Base-by-base conservation (phyloP, 2,113 vertebrate species). In the Lutjanus erythropterus region DNA sequence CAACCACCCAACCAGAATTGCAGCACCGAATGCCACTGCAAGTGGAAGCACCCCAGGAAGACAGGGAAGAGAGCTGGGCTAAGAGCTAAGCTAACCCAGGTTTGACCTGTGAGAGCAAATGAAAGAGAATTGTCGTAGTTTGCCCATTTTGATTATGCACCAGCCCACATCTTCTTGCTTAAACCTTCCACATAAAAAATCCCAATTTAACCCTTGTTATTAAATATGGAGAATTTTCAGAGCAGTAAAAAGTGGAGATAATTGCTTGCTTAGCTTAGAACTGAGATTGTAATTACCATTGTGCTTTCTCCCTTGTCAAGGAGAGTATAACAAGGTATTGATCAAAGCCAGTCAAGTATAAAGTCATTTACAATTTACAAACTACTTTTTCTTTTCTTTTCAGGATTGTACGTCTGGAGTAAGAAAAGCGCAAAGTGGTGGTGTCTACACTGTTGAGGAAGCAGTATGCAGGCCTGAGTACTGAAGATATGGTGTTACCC, bases 381-480 rank as follows among this genome's bases (percentile, higher is more conserved):
- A 82, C 15, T n/a, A 21, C 42, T 29, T 74, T 73, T 15, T 70
- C 18, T 70, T 82, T 86, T 49, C 27, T 78, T 88, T 89, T 67
- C 78, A 91, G 89, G 59, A 7, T 10, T 46, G 25, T 19, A 19
- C 31, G 15, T 52, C 52, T 41, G 52, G 53, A 84, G 18, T 25
- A 49, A 75, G 39, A 52, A 60, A 61, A 55, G 70, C 72, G 70
- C 23, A 41, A 44, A 49, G 25, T 41, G 44, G 25, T 29, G 21
- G 15, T 15, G 19, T 42, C 3, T 3, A 59, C 47, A n/a, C 50
- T 60, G 46, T 53, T 23, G 37, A 76, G 29, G 39, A 69, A 49
- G 27, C 58, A 71, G 39, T 41, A 87, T 89, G 82, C 65, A 69
- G 11, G 52, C 73, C 73, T 92, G 78, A 91, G 68, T 10, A 15